Base-by-base conservation (phyloP, 35 echinoderm and acorn worm genomes). In the Ptychodera flava region DNA sequence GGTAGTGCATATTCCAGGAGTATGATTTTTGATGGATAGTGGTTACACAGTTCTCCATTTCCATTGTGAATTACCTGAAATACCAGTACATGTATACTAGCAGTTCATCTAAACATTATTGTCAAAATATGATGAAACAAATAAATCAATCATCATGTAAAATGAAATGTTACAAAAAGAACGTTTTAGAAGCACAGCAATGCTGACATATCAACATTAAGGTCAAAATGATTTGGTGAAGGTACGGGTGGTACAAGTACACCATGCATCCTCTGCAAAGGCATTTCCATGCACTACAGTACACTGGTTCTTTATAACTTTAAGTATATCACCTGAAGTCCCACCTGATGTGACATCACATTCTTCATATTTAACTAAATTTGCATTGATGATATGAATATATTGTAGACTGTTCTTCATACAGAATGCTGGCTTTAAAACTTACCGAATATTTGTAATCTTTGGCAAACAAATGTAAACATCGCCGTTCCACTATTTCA, bases 401-500 rank as follows among this genome's bases (percentile, higher is more conserved):
- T n/a, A n/a, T n/a, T n/a, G n/a, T n/a, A n/a, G n/a, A n/a, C n/a
- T n/a, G n/a, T n/a, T n/a, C n/a, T n/a, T n/a, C n/a, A n/a, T n/a
- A n/a, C n/a, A n/a, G n/a, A n/a, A n/a, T n/a, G n/a, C n/a, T n/a
- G n/a, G n/a, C n/a, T n/a, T n/a, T n/a, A n/a, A n/a, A n/a, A n/a
- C 95, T 91, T 85, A 97, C 95, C 32, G 89, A 91, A 84, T 91
- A 97, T 36, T 93, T 90, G 83, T 97, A 97, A 33, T 97, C 95
- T 78, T 92, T 97, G 33, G 82, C 92, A 92, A 97, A 97, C 32
- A 97, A 77, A 32, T 87, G 89, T 16, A 91, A 81, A 81, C 95
- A 97, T 83, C 93, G 93, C 77, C 92, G 89, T 79, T 97, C 95
- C 84, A 93, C 85, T 33, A 35, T 76, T 80, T 93, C 92, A 53